Conservation (phyloP, 2,113 vertebrate genomes). For the Melanocharis versteri region DNA sequence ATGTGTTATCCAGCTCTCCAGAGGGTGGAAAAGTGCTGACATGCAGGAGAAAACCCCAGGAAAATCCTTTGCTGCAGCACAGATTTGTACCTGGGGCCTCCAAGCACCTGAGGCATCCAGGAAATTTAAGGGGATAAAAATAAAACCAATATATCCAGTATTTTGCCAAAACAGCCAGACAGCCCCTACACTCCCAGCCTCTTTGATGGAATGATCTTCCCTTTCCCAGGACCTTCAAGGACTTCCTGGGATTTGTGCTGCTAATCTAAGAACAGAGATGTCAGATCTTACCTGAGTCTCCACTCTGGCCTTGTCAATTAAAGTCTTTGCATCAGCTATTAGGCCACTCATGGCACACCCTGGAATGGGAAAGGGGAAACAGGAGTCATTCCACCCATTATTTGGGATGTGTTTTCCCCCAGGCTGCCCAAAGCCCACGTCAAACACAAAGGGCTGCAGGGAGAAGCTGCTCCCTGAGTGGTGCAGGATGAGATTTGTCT, state of each 20-base stretch:
- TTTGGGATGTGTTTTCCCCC: too few relatives aligned
- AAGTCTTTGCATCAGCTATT: constrained; percentile 97
- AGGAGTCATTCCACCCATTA: not conserved
- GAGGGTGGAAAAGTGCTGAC: not conserved
- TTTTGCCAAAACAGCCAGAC: not conserved
- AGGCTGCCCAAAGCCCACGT: rapidly evolving
- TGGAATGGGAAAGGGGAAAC: constrained; percentile 49
- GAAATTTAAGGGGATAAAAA: not conserved
- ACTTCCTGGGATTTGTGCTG: not conserved
- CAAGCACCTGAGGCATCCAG: not conserved
- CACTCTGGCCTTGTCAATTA: constrained; percentile 98
- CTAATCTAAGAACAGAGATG: not conserved
- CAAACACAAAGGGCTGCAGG: not conserved
- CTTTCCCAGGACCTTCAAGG: rapidly evolving
- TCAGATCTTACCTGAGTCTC: constrained; percentile 88
- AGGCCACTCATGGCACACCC: constrained; percentile 98
- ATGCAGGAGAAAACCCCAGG: not conserved
- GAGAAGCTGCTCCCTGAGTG: rapidly evolving
- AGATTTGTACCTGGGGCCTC: not conserved
- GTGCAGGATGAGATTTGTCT: not conserved
- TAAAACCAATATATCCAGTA: not conserved
- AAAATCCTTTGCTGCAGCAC: not conserved
- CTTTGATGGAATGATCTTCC: not conserved
- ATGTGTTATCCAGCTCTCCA: not conserved
- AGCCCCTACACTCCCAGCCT: rapidly evolving